Conservation (phyloP, 2,888 invertebrate species). For the Lydus trimaculatus region DNA sequence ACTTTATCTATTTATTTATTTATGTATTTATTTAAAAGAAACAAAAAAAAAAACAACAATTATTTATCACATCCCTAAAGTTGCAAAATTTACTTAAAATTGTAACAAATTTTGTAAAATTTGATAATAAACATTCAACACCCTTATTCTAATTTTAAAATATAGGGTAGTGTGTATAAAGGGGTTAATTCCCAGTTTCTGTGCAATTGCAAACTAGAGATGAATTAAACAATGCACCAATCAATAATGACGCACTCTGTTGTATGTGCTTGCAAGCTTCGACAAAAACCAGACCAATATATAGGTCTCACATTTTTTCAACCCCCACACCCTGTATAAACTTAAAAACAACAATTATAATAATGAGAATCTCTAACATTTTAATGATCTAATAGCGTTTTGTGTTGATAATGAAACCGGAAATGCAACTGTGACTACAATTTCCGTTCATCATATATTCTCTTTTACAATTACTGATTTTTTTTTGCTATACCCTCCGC, state of each 20-base stretch:
- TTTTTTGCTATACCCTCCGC: neutral
- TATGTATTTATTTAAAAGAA: too few species aligned
- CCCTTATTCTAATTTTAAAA: too few species aligned
- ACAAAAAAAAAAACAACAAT: too few species aligned
- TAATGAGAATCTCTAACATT: neutral
- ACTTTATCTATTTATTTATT: too few species aligned
- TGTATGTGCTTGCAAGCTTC: neutral
- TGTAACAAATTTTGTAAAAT: too few species aligned
- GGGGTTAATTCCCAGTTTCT: neutral
- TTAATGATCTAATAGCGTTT: neutral
- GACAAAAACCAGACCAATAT: neutral
- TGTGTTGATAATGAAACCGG: neutral
- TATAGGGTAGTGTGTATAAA: neutral
- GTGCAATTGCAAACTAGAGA: conserved; percentile 2
- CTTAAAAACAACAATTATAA: neutral
- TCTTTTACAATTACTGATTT: conserved; percentile 10
- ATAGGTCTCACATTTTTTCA: neutral
- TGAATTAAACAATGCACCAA: conserved; percentile 8
- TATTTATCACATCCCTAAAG: too few species aligned
- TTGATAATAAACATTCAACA: too few species aligned
- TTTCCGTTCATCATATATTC: conserved; percentile 10
- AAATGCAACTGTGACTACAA: neutral
- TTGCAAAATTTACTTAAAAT: too few species aligned
- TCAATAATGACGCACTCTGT: conserved; percentile 9
- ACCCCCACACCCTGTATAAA: neutral